Evolutionary conservation across 1,140 invertebrate species (phyloP), one percentile per base, ranked within the genome.

Genomic region (Diorhabda elongata): DNA sequence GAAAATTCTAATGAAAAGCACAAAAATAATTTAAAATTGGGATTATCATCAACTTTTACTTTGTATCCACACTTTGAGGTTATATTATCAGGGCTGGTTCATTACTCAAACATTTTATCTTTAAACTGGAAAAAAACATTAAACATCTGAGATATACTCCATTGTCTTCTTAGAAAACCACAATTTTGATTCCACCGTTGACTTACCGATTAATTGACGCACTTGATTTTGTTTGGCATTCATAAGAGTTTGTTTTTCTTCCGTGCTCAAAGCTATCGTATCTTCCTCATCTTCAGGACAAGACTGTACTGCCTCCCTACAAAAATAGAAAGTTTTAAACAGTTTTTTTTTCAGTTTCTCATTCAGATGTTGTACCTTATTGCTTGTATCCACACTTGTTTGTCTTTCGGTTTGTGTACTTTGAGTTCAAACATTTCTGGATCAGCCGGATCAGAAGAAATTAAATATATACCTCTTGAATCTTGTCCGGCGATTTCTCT

Each of bases 351-450:
- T n/a, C n/a, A 52, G 3, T 8, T 8, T 52, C n/a, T 52, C n/a
- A 52, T 52, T 52, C n/a, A 52, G 2, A 52, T 52, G 2, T 52
- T 2, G 47, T 85, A 89, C 83, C 91, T 85, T 69, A 98, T 92
- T 5, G 90, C 87, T 74, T 91, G 87, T 73, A 97, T 94, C 96
- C 96, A 98, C 2, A 88, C 81, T 74, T 92, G 89, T 76, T 95
- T 93, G 69, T 97, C 93, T 77, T 93, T 92, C 8, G 93, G 92
- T 58, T 92, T 91, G 71, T 91, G 88, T 69, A 96, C 93, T 77
- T 96, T 91, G 9, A 98, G 83, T 80, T 98, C 95, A 80, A 97
- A 97, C 95, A 98, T 97, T 83, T 97, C 96, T 0, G 95, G 95
- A 74, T 93, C 91, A 2, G 86, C 85, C 1, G 92, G 91, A 78